These are phyloP conservation scores for Drosophila bifasciata DNA, from an alignment of 1,140 invertebrate genomes.

Conservation along the genomic window DNA sequence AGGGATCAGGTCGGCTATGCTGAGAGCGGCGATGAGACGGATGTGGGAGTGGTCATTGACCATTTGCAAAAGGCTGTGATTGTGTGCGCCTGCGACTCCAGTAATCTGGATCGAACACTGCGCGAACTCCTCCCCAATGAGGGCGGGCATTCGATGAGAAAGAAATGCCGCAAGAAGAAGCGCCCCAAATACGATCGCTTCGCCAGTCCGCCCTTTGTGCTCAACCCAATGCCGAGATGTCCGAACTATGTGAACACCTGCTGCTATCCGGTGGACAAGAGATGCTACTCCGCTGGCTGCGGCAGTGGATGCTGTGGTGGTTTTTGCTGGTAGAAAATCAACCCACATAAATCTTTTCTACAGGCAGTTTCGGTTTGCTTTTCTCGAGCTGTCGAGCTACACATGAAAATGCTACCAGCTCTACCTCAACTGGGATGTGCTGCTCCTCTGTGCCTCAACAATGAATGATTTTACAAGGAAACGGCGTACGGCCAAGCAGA, in stretches of 20 bases:
- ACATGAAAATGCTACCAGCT: not conserved
- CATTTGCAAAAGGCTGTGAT: not conserved
- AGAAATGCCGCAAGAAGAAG: constrained; percentile 13
- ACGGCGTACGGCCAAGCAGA: constrained; percentile 28
- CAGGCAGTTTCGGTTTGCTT: not conserved
- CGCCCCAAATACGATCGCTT: constrained; percentile 43
- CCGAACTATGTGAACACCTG: not conserved
- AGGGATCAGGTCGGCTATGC: too few species aligned
- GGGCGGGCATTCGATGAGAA: constrained; percentile 26
- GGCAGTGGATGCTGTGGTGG: not conserved
- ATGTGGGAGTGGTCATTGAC: too few species aligned
- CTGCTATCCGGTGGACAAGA: constrained; percentile 1
- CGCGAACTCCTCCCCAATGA: constrained; percentile 24
- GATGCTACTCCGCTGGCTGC: constrained; percentile 14
- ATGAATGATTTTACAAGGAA: constrained; percentile 38
- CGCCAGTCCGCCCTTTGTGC: constrained; percentile 42
- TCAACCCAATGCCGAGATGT: constrained; percentile 30
- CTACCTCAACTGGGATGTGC: constrained; percentile 14
- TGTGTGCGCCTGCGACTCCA: constrained; percentile 15
- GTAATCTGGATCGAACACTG: constrained; percentile 29
- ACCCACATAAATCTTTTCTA: not conserved
- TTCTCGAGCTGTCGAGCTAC: constrained; percentile 21
- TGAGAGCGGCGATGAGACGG: too few species aligned
- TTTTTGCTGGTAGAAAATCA: not conserved
- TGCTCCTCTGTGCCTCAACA: constrained; percentile 11